Conservation (phyloP, 1,140 invertebrate species). For the Pachypeltis micranthus region DNA sequence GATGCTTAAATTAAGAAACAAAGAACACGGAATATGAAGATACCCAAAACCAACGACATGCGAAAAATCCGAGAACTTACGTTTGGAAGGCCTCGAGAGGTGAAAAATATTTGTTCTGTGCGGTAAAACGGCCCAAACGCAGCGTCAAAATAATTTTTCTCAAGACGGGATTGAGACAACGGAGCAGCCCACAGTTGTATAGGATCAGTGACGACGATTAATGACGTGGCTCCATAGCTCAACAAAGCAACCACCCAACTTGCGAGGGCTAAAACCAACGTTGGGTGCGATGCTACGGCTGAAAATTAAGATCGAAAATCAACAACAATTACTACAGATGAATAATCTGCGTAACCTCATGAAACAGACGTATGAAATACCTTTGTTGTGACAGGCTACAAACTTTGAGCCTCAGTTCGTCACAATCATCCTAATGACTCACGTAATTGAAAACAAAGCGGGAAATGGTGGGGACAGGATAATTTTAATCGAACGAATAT, state of each 20-base stretch:
- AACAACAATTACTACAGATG: no score
- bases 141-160: conserved; percentile 82
- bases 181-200: conserved; percentile 94
- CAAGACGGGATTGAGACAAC: conserved; percentile 64
- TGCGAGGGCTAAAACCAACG: conserved; percentile 60
- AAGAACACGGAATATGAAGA: no score
- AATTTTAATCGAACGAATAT: no score
- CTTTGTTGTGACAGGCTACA: no score
- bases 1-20: no score
- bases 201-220: conserved; percentile 78
- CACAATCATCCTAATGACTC: no score
- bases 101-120: conserved; percentile 75
- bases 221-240: conserved; percentile 49
- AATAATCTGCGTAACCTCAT: no score
- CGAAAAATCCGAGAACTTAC: conserved; percentile 26
- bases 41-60: no score
- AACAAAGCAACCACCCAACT: conserved; percentile 44
- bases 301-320: conserved; percentile 24
- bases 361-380: no score
- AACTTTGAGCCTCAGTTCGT: no score
- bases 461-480: no score
- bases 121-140: conserved; percentile 94
- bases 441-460: no score
- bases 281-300: conserved; percentile 68
- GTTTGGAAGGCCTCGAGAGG: conserved; percentile 46